Evolutionary conservation across 2,797 vertebrate species (phyloP), one percentile per base, ranked within the genome.

Genomic region (Hydrocynus forskahlii): DNA sequence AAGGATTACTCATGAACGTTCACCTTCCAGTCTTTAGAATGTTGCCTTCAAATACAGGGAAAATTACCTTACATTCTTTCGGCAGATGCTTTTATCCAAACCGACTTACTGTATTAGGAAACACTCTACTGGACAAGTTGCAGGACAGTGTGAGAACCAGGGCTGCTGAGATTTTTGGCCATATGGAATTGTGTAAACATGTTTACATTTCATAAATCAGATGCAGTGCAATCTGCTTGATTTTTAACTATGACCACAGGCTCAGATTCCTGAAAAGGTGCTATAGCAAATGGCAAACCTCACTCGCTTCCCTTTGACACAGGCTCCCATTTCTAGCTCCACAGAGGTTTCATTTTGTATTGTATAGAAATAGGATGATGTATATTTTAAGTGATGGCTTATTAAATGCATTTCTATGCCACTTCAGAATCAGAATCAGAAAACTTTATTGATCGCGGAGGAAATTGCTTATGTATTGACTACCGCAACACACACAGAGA

Each of bases 321-420:
- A 75, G 54, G 68, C 23, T 75, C 76, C 35, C 38, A 71, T 76
- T 79, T 79, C 63, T 35, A 54, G 76, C 48, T 81, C 60, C 45
- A 67, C 62, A 48, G 60, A 82, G 38, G 57, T 72, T 76, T 82
- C 43, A 70, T 81, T 84, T 83, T 14, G 75, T 25, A 45, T 79
- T 75, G 25, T 72, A 64, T 84, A 82, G 76, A 77, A 66, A 72
- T 78, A 35, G 17, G 4, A 71, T 66, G n/a, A 77, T 86, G 54
- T 80, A 84, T 84, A 82, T 83, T 83, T 86, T 57, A 86, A 81
- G 75, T 78, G 21, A 60, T 25, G 50, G 54, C 62, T 79, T 81
- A 81, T 78, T 50, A 81, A 76, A 57, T 71, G 66, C 54, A 60
- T 69, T 48, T 80, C 64, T 63, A 50, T 38, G 21, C 55, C 63